Conservation (phyloP, 2,888 invertebrate genomes). For the Pristionchus japonicus region DNA sequence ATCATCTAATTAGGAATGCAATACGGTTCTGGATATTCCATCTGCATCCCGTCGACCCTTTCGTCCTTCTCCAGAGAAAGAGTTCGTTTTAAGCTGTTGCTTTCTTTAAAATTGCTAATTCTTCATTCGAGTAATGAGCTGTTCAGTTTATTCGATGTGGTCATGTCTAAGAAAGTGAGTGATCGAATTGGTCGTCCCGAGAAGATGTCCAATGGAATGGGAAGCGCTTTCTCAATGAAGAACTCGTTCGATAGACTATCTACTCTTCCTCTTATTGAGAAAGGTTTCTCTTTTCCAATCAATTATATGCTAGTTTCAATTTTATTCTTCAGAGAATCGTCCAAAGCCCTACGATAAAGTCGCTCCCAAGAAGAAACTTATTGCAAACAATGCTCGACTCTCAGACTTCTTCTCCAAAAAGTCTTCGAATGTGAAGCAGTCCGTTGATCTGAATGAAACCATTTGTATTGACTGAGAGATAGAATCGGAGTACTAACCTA, state of each 20-base stretch:
- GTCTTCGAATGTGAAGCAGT: neutral
- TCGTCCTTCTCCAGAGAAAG: constrained; percentile 2
- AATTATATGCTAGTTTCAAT: no score
- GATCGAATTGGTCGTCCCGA: constrained; percentile 2
- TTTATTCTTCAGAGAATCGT: neutral
- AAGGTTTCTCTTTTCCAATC: neutral
- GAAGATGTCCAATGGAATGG: constrained; percentile 44
- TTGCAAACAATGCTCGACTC: neutral
- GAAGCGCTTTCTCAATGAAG: constrained; percentile 37
- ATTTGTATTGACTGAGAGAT: constrained; percentile 7
- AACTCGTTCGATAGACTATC: constrained; percentile 40
- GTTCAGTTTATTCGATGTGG: constrained; percentile 5
- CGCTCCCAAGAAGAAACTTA: neutral
- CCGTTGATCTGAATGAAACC: neutral
- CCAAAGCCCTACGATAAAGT: neutral
- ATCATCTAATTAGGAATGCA: neutral
- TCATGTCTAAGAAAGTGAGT: neutral
- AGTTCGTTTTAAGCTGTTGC: neutral
- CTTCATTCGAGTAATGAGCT: neutral
- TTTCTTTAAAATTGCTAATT: neutral
- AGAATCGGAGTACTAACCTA: neutral
- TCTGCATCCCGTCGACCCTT: neutral
- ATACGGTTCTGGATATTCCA: neutral
- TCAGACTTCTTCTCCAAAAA: constrained; percentile 21
- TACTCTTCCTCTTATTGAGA: neutral